Evolutionary conservation across 2,113 vertebrate genomes (phyloP).

Genomic region (Heterotis niloticus): DNA sequence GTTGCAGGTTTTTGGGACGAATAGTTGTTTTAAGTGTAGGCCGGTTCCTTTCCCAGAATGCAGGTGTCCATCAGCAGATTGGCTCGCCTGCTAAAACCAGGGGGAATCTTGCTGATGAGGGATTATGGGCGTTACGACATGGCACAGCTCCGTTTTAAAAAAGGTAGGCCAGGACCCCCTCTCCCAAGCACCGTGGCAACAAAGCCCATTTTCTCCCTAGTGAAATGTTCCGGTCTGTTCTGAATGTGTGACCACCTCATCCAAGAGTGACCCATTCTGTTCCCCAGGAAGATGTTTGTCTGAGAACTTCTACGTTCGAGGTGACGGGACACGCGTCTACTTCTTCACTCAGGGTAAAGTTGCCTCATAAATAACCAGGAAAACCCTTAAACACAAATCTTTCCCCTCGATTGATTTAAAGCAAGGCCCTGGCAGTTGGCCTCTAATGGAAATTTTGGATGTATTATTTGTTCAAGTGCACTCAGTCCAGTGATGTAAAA

Average conservation of each 20-base stretch:
- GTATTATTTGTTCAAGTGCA: too few relatives aligned
- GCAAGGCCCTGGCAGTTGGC: too few relatives aligned
- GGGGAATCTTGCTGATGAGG: conserved; percentile 83
- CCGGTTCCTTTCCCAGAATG: conserved; percentile 68
- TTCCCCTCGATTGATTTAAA: too few relatives aligned
- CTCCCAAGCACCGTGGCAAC: not conserved
- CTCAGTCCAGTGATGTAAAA: too few relatives aligned
- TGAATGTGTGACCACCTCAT: not conserved
- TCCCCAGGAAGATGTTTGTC: conserved; percentile 85
- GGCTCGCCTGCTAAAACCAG: conserved; percentile 78
- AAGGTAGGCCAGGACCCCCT: conserved; percentile 63
- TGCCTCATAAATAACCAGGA: too few relatives aligned
- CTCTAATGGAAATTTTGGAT: too few relatives aligned
- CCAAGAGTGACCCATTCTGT: not conserved
- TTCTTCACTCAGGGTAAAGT: conserved; percentile 94
- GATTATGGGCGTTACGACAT: conserved; percentile 96
- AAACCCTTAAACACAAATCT: too few relatives aligned
- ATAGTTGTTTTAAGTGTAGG: not conserved
- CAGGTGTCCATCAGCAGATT: conserved; percentile 70
- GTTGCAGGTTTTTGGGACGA: not conserved
- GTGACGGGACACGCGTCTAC: conserved; percentile 94
- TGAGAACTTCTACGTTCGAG: conserved; percentile 94
- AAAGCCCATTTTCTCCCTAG: too few relatives aligned
- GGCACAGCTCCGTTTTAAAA: conserved; percentile 95
- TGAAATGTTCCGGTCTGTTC: too few relatives aligned